Conservation (phyloP, 2,113 vertebrate species). For the Cricetomys ansorgei region DNA sequence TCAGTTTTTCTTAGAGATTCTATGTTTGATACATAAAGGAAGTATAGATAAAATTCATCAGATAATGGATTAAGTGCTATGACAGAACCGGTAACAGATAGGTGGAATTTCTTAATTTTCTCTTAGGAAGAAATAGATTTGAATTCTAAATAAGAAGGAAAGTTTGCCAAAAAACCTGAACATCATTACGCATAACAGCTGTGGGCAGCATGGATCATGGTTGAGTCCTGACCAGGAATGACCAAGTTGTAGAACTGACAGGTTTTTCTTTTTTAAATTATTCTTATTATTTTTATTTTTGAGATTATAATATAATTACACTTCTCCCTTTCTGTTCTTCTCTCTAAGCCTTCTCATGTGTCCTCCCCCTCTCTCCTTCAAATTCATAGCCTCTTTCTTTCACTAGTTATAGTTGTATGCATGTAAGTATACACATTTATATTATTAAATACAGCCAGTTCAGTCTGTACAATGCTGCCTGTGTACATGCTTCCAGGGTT, state of each 20-base stretch:
- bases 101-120: neutral
- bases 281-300: neutral
- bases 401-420: neutral
- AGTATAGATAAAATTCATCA: neutral
- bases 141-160: constrained; percentile 15
- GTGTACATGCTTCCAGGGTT: neutral
- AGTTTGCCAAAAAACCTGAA: neutral
- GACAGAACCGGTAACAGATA: neutral
- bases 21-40: neutral
- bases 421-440: neutral
- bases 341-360: neutral
- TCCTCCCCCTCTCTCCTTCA: neutral
- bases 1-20: neutral
- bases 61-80: neutral
- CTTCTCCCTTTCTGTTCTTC: neutral
- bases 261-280: neutral
- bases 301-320: neutral
- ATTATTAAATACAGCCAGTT: neutral
- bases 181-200: neutral
- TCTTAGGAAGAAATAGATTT: neutral
- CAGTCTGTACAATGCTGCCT: too few relatives aligned
- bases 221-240: accelerated
- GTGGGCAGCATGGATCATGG: accelerated
- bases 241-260: accelerated
- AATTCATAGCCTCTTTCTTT: neutral